phyloP scores from a whole-genome alignment of 2,113 vertebrate genomes.

The Semnornis frantzii region DNA sequence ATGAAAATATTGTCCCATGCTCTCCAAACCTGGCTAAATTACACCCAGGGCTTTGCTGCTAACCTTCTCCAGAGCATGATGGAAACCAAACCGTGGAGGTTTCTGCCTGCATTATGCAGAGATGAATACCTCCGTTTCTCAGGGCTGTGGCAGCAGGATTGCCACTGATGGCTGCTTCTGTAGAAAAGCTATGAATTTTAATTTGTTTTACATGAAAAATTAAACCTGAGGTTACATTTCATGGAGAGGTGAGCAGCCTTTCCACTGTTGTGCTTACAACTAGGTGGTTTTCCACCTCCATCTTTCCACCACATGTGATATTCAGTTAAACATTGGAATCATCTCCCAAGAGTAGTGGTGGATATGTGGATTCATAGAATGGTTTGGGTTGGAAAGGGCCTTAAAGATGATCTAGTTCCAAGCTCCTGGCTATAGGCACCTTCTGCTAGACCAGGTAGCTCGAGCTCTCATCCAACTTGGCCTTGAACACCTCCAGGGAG shows the following conservation, averaged over 20 bases:
- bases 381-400: no score
- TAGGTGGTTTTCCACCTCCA: not conserved
- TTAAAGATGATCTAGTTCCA: no score
- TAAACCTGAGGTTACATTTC: not conserved
- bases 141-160: slow-evolving; percentile 24
- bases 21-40: slow-evolving; percentile 29
- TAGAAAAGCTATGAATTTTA: not conserved
- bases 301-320: not conserved
- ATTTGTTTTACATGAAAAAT: slow-evolving; percentile 21
- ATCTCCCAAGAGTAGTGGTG: no score
- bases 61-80: not conserved
- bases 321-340: no score
- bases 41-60: not conserved
- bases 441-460: no score
- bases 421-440: no score
- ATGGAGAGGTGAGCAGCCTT: not conserved
- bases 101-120: not conserved
- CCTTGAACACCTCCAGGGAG: no score
- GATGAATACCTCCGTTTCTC: slow-evolving; percentile 33
- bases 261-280: not conserved
- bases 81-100: not conserved
- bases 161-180: not conserved
- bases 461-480: no score
- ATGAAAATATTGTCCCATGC: not conserved
- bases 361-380: no score